Percentiles rank a stretch among this genome's conserved stretches.
These are phyloP conservation scores for Drosophila peninsularis DNA, from an alignment of 2,888 invertebrate genomes.

Conservation along the genomic window DNA sequence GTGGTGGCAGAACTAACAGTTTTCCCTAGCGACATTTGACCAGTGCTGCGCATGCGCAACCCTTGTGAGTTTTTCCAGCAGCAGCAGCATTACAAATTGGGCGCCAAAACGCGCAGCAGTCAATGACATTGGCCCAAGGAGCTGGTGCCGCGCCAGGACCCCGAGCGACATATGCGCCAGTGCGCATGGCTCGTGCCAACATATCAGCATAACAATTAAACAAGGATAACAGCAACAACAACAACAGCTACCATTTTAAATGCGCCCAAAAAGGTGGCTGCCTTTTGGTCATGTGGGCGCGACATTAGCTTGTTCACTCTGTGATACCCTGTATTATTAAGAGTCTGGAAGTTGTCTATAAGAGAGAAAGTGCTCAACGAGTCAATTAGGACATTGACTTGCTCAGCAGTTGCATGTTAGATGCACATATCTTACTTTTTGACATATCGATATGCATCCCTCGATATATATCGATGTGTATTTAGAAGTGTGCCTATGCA, in stretches of 20 bases:
- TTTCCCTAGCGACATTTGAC: constrained; percentile 62
- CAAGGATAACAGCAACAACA: constrained; percentile 58
- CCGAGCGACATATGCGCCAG: constrained; percentile 64
- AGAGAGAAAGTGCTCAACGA: too few species aligned
- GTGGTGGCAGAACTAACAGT: constrained; percentile 68
- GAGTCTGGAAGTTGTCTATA: not conserved
- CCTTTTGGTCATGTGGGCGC: constrained; percentile 65
- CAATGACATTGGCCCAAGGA: constrained; percentile 60
- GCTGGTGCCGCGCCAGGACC: constrained; percentile 16
- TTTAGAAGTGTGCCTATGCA: too few species aligned
- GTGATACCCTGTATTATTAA: constrained; percentile 24
- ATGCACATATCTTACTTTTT: not conserved
- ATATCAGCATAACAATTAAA: constrained; percentile 75
- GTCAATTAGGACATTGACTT: not conserved
- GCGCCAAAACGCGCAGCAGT: constrained; percentile 70
- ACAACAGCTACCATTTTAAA: constrained; percentile 27
- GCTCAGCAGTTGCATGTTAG: not conserved
- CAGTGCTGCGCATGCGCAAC: constrained; percentile 40
- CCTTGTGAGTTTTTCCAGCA: constrained; percentile 70
- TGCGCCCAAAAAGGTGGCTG: constrained; percentile 24
- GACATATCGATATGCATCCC: not conserved
- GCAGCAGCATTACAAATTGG: constrained; percentile 45
- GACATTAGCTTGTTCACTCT: constrained; percentile 35
- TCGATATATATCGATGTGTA: not conserved
- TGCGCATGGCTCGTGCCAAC: constrained; percentile 64